Base-by-base conservation (phyloP, 1,140 invertebrate genomes). In the Nasonia longicornis region DNA sequence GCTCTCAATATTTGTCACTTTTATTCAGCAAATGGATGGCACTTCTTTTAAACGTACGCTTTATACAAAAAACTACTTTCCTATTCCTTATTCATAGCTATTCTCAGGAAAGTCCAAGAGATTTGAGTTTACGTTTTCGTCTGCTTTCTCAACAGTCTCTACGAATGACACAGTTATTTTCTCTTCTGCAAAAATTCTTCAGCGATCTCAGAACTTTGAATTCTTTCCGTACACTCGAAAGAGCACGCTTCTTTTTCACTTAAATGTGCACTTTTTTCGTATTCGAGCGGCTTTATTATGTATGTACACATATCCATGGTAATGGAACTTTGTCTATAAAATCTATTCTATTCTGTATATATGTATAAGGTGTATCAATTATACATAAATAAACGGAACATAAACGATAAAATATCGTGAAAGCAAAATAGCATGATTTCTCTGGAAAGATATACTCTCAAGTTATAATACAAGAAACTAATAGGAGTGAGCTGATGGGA, bases 1-100 rank as follows among this genome's bases (percentile, higher is more conserved):
- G 20, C 82, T 83, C 80, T 80, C 80, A 80, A 74, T 38, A 70
- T 69, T 26, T 72, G 31, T 31, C 35, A 66, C 2, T 38, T 42
- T 38, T 29, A 72, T 69, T 83, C 77, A 77, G 81, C 75, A 85
- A 84, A 84, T 86, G 82, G 84, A 86, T 86, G 77, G 84, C 84
- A 84, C 83, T 85, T 86, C 82, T 83, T 82, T 72, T 75, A 52
- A 73, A 80, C 22, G 14, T 35, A 66, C 45, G 42, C 63, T 63
- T 75, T 66, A 66, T 26, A 79, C 45, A 78, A 70, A 72, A 79
- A 67, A 67, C 64, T 67, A 14, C 10, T 67, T 20, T n/a, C 6
- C 3, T 20, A 20, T 58, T 58, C 6, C 4, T 58, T 58, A 7
- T 58, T n/a, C 16, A 16, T 58, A 58, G 2, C 20, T 20, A 58